Base-by-base conservation (phyloP, 2,113 vertebrate genomes). In the Telmatochromis brachygnathus region DNA sequence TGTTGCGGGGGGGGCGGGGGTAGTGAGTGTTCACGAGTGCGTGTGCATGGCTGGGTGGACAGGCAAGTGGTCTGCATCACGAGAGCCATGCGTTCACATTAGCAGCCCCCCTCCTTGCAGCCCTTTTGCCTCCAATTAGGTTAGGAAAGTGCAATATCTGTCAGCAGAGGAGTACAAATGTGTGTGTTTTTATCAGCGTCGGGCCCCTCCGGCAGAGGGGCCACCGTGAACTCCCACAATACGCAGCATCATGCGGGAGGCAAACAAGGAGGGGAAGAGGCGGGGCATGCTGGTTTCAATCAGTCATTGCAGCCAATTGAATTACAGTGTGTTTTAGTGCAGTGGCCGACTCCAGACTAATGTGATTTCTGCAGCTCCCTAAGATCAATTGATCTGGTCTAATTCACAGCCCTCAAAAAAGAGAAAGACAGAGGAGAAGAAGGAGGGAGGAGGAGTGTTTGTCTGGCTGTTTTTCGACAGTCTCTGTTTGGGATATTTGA, bases 301-400 rank as follows among this genome's bases (percentile, higher is more conserved):
- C 98, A 98, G 97, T 98, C 97, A 98, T 97, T 96, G 96, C 96
- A 93, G 96, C 95, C 97, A 98, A 99, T 99, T 97, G 97, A 98
- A 99, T 99, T 99, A 99, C 94, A 85, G 94, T 95, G 97, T 96
- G 97, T 97, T 98, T 98, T 98, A 98, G 98, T 98, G 97, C 98
- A 97, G 97, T 98, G 98, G 97, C 97, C 97, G 98, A 99, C 98
- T 99, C 98, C 98, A 98, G 98, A 97, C 98, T 99, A 99, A 99
- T 99, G 97, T 94, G 96, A 99, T 99, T 98, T 98, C 96, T 98
- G 97, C 94, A 96, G 97, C 97, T 98, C 97, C 98, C 98, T 96
- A 98, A 98, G 98, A 99, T 98, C 98, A 98, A 99, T 99, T 99
- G 98, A 99, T 98, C 97, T 97, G 97, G 98, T 98, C 98, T 98